A percentile compares a stretch with the other conserved stretches of the same genome.
These are phyloP conservation scores for Geotria australis DNA, from an alignment of 2,797 vertebrate genomes.

Conservation along the genomic window DNA sequence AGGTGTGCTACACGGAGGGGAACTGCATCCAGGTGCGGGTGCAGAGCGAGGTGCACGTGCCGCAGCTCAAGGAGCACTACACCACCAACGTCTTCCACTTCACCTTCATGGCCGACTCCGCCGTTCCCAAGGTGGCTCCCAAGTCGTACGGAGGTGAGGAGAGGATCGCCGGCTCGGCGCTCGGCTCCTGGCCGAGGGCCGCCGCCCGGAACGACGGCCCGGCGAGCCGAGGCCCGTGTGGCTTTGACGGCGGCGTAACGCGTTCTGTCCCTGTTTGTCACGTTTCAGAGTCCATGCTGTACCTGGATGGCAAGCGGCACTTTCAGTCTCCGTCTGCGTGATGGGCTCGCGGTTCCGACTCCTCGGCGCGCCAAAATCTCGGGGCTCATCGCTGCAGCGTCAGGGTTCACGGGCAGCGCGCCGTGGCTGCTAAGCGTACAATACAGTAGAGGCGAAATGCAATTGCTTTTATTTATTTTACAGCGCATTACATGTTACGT, in stretches of 20 bases:
- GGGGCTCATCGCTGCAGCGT: too few species aligned
- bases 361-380: too few species aligned
- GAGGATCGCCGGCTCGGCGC: neutral
- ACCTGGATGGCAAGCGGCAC: constrained; percentile 75
- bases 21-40: constrained; percentile 66
- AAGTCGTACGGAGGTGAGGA: constrained; percentile 32
- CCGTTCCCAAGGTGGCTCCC: constrained; percentile 35
- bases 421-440: too few species aligned
- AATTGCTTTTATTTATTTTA: too few species aligned
- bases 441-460: too few species aligned
- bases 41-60: constrained; percentile 67
- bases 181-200: neutral
- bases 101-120: constrained; percentile 39
- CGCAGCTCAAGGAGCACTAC: constrained; percentile 31
- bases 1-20: constrained; percentile 71
- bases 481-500: too few species aligned
- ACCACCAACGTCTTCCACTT: constrained; percentile 92
- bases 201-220: neutral
- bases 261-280: neutral
- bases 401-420: too few species aligned
- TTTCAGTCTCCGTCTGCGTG: constrained; percentile 12
- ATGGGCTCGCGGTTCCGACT: too few species aligned
- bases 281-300: constrained; percentile 70
- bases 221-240: neutral
- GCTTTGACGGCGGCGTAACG: neutral